Percentiles rank a stretch among this genome's conserved stretches.
phyloP scores from a whole-genome alignment of 2,888 invertebrate species.

The Philopedon plagiatum region DNA sequence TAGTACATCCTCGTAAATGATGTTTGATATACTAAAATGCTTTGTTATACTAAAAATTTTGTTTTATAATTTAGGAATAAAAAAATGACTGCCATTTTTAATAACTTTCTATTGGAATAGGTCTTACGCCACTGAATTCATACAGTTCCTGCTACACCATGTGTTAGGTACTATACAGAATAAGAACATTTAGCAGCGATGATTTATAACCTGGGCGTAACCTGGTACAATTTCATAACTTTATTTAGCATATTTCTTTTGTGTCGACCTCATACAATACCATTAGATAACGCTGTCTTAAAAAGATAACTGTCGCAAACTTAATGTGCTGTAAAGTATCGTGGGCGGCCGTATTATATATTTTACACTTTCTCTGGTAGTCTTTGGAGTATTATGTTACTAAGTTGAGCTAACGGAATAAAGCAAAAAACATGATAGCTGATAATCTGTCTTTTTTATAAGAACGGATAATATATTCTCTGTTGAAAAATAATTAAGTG shows the following conservation, averaged over 20 bases:
- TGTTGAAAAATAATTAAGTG: too few relatives aligned
- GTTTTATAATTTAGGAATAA: too few relatives aligned
- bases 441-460: too few relatives aligned
- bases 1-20: too few relatives aligned
- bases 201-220: constrained; percentile 37
- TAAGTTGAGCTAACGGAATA: background rate
- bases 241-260: constrained; percentile 40
- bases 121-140: background rate
- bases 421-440: background rate
- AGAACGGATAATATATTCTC: too few relatives aligned
- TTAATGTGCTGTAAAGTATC: constrained; percentile 33
- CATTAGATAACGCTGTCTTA: constrained; percentile 35
- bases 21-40: too few relatives aligned
- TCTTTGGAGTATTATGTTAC: background rate
- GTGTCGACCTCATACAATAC: constrained; percentile 39
- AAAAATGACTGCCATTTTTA: too few relatives aligned
- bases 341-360: constrained; percentile 33
- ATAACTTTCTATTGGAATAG: too few relatives aligned
- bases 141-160: background rate
- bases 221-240: constrained; percentile 41
- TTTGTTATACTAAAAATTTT: too few relatives aligned
- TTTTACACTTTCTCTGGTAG: constrained; percentile 33
- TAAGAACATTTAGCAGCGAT: constrained; percentile 8
- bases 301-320: constrained; percentile 34
- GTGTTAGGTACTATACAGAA: background rate